Evolutionary conservation across 2,113 vertebrate species (phyloP).

Genomic region (Leptodactylus fuscus): DNA sequence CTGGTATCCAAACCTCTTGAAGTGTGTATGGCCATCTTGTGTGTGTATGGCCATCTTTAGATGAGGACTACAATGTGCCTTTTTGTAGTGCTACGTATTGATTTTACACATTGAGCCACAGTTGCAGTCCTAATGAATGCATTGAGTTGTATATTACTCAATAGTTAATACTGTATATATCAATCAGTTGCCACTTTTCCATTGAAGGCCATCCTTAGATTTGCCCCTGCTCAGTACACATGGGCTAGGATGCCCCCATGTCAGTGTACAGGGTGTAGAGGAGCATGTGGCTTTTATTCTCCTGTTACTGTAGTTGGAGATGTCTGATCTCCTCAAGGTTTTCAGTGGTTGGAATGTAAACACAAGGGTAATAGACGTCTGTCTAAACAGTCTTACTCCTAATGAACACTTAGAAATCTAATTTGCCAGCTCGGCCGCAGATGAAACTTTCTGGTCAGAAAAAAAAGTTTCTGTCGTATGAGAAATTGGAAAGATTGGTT

Average conservation of each 20-base stretch:
- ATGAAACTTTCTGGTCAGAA: background rate
- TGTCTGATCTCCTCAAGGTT: slow-evolving; percentile 1
- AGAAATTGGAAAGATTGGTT: slow-evolving; percentile 40
- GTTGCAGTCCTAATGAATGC: too few species aligned
- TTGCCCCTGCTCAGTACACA: too few species aligned
- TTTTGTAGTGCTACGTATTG: too few species aligned
- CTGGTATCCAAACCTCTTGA: too few species aligned
- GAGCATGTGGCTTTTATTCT: slow-evolving; percentile 38
- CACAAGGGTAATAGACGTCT: slow-evolving; percentile 5
- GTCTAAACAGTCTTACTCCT: background rate
- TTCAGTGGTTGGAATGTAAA: slow-evolving; percentile 32
- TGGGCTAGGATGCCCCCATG: background rate
- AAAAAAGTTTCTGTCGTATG: background rate
- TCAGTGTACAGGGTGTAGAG: background rate
- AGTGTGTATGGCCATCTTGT: too few species aligned
- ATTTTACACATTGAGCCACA: too few species aligned
- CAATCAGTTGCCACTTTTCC: background rate
- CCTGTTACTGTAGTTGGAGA: slow-evolving; percentile 24
- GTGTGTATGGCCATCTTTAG: too few species aligned
- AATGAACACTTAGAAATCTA: slow-evolving; percentile 18
- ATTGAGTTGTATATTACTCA: too few species aligned
- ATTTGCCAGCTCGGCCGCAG: background rate
- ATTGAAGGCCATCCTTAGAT: too few species aligned
- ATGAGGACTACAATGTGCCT: too few species aligned
- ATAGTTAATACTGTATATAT: too few species aligned